phyloP scores from a whole-genome alignment of 2,113 vertebrate species.

The Corythornis madagascariensis region DNA sequence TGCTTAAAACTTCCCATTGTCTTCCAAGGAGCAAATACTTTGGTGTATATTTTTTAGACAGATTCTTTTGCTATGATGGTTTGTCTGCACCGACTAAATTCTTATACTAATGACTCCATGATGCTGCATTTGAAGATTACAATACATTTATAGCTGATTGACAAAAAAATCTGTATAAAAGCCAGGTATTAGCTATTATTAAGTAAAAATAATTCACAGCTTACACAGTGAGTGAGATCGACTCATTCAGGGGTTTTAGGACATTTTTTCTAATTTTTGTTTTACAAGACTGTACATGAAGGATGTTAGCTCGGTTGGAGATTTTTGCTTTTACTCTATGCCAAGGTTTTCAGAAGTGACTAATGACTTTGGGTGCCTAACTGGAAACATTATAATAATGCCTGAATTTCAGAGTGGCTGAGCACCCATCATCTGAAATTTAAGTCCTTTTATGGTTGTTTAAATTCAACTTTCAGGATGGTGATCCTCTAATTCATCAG shows the following conservation, averaged over 20 bases:
- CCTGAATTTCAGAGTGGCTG: slow-evolving; percentile 62
- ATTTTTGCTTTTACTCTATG: slow-evolving; percentile 55
- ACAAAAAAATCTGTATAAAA: neutral
- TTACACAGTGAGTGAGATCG: slow-evolving; percentile 44
- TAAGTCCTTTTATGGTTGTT: slow-evolving; percentile 66
- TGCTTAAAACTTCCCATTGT: slow-evolving; percentile 49
- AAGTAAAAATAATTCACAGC: slow-evolving; percentile 63
- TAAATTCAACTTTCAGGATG: slow-evolving; percentile 30
- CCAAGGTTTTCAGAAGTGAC: slow-evolving; percentile 71
- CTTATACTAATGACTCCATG: slow-evolving; percentile 17
- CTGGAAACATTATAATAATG: slow-evolving; percentile 59
- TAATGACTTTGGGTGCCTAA: slow-evolving; percentile 68
- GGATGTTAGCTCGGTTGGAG: slow-evolving; percentile 58
- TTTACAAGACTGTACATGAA: slow-evolving; percentile 53
- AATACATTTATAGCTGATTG: slow-evolving; percentile 23
- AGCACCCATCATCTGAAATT: slow-evolving; percentile 58
- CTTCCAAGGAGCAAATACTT: slow-evolving; percentile 43
- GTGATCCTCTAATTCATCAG: slow-evolving; percentile 43
- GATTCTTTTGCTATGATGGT: slow-evolving; percentile 64
- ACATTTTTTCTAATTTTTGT: slow-evolving; percentile 52
- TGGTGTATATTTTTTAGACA: slow-evolving; percentile 43
- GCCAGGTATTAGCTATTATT: slow-evolving; percentile 58
- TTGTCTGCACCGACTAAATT: slow-evolving; percentile 52
- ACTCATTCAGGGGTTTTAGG: slow-evolving; percentile 21
- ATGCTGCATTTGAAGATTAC: slow-evolving; percentile 44